Evolutionary conservation across 2,888 invertebrate genomes (phyloP).

Genomic region (Zootermopsis nevadensis): DNA sequence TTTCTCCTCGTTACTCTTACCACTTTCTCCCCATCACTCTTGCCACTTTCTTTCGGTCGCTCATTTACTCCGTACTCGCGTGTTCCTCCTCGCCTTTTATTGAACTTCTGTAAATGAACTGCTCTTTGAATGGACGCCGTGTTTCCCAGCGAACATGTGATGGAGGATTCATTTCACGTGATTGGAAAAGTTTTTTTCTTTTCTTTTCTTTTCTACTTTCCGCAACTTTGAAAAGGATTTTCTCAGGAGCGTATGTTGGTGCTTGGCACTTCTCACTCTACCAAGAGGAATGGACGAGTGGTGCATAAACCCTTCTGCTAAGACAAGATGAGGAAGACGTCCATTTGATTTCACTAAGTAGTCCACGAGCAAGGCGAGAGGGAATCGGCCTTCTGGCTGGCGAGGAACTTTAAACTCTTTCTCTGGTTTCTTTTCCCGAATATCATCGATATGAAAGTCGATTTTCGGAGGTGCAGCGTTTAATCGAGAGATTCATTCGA

Average conservation of each 20-base stretch:
- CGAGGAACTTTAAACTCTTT: not conserved
- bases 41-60: not conserved
- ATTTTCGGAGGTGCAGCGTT: too few species aligned
- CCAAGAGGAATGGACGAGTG: not conserved
- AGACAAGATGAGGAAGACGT: not conserved
- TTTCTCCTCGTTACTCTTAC: not conserved
- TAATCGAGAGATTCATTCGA: too few species aligned
- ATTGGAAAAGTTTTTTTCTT: conserved; percentile 16
- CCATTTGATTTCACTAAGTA: conserved; percentile 21
- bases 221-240: conserved; percentile 11
- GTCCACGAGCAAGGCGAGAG: not conserved
- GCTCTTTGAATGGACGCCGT: not conserved
- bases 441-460: too few species aligned
- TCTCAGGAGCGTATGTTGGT: not conserved
- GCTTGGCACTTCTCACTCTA: not conserved
- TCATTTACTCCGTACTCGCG: too few species aligned
- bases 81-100: conserved; percentile 4
- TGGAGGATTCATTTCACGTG: conserved; percentile 24
- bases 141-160: conserved; percentile 10
- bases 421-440: too few species aligned
- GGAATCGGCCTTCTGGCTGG: not conserved
- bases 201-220: not conserved
- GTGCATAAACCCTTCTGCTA: not conserved
- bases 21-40: not conserved
- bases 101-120: conserved; percentile 17